Percentiles rank a stretch among this genome's conserved stretches.
phyloP scores from a whole-genome alignment of 1,140 invertebrate genomes.

The Hetaerina americana region DNA sequence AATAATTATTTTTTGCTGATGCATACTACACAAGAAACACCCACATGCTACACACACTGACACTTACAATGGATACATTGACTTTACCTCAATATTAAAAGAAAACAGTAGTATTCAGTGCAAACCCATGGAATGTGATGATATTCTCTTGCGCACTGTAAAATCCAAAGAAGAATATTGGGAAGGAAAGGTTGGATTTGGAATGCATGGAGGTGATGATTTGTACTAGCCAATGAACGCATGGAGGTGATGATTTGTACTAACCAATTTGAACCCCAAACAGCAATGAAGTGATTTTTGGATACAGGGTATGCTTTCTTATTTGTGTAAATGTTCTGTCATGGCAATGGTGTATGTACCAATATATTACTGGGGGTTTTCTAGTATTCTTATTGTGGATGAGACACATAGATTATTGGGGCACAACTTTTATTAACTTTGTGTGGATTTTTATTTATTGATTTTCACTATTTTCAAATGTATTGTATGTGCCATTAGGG shows the following conservation, averaged over 20 bases:
- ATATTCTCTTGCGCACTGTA: background rate
- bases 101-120: background rate
- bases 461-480: slow-evolving; percentile 6
- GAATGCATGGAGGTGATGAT: background rate
- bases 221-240: background rate
- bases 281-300: slow-evolving; percentile 6
- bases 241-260: background rate
- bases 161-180: background rate
- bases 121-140: background rate
- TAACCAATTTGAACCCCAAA: slow-evolving; percentile 6
- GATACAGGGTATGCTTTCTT: slow-evolving; percentile 7
- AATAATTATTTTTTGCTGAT: slow-evolving; percentile 4
- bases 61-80: background rate
- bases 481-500: background rate
- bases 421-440: slow-evolving; percentile 2
- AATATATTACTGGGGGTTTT: slow-evolving; percentile 5
- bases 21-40: slow-evolving; percentile 5
- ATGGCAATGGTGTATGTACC: slow-evolving; percentile 1
- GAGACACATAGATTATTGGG: slow-evolving; percentile 1
- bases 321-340: slow-evolving; percentile 9
- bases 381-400: slow-evolving; percentile 3
- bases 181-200: background rate
- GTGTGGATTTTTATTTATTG: slow-evolving; percentile 6
- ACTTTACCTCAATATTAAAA: background rate
- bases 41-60: slow-evolving; percentile 1